phyloP scores from a whole-genome alignment of 2,888 invertebrate genomes.

The Sinopyrophorus schimmeli region DNA sequence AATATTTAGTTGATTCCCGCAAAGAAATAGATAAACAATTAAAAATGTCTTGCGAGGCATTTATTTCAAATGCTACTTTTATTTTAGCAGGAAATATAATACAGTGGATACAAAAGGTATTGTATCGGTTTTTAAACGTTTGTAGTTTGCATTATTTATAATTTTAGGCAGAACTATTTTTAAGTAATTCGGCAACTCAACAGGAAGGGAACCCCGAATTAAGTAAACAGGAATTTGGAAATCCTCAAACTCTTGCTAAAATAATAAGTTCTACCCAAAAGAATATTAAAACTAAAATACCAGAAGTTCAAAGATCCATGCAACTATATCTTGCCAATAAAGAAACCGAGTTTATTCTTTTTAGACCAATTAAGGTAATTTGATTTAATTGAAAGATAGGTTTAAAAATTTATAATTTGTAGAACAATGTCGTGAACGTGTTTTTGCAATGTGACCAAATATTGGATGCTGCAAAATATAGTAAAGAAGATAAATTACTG shows the following conservation, averaged over 20 bases:
- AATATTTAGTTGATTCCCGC: constrained; percentile 90
- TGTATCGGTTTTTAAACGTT: too few relatives aligned
- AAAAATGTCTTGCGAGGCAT: constrained; percentile 85
- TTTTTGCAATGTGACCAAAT: constrained; percentile 85
- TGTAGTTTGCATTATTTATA: background rate
- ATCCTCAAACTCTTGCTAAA: constrained; percentile 72
- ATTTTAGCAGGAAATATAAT: constrained; percentile 75
- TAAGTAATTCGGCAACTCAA: constrained; percentile 22
- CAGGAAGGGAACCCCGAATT: constrained; percentile 14
- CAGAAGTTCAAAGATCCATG: constrained; percentile 85
- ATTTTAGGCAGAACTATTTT: constrained; percentile 34
- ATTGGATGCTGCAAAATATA: constrained; percentile 73
- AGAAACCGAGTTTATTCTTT: constrained; percentile 96
- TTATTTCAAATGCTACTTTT: constrained; percentile 79
- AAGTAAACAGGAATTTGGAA: constrained; percentile 56
- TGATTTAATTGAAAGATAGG: too few relatives aligned
- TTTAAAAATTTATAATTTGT: constrained; percentile 26
- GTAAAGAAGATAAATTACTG: constrained; percentile 78
- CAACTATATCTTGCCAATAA: constrained; percentile 93
- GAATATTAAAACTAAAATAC: constrained; percentile 77
- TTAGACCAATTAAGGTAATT: constrained; percentile 84
- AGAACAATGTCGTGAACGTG: constrained; percentile 86
- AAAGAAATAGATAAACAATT: constrained; percentile 94
- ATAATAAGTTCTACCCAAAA: constrained; percentile 78
- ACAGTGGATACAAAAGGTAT: constrained; percentile 75